Conservation (phyloP, 2,113 vertebrate genomes). For the Hemibagrus wyckioides region DNA sequence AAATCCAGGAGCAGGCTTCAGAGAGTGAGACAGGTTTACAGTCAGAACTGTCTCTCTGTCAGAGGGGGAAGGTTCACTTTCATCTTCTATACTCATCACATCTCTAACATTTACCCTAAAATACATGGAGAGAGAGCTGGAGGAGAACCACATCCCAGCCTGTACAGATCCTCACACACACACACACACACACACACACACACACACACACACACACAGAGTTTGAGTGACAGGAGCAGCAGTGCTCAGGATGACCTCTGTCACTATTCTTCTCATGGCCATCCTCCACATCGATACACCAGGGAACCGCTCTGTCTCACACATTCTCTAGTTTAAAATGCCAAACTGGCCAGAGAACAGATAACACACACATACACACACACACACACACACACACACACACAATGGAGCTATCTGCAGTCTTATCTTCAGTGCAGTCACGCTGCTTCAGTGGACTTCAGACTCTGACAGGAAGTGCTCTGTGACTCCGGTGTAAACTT, state of each 20-base stretch:
- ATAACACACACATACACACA: constrained; percentile 2
- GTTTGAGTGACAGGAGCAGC: constrained; percentile 44
- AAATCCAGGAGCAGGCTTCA: too few species aligned
- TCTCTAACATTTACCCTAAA: neutral
- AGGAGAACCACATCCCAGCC: neutral
- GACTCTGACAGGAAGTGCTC: constrained; percentile 5
- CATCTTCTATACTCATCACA: too few species aligned
- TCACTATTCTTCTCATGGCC: constrained; percentile 32
- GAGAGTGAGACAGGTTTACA: too few species aligned
- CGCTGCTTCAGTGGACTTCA: neutral
- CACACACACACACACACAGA: neutral
- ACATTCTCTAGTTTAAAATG: constrained; percentile 43
- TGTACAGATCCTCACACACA: neutral
- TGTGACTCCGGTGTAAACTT: neutral
- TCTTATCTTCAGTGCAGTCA: constrained; percentile 28
- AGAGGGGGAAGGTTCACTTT: too few species aligned
- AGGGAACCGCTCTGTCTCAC: constrained; percentile 13
- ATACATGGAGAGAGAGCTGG: neutral
- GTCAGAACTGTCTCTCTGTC: too few species aligned
- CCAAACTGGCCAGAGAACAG: constrained; percentile 27
- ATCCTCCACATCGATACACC: neutral
- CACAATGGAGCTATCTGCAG: constrained; percentile 39
- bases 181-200: neutral
- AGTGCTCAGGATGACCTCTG: constrained; percentile 30
- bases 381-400: constrained; percentile 2